These are phyloP conservation scores for Drosophila elegans DNA, from an alignment of 1,140 invertebrate genomes.

Conservation along the genomic window DNA sequence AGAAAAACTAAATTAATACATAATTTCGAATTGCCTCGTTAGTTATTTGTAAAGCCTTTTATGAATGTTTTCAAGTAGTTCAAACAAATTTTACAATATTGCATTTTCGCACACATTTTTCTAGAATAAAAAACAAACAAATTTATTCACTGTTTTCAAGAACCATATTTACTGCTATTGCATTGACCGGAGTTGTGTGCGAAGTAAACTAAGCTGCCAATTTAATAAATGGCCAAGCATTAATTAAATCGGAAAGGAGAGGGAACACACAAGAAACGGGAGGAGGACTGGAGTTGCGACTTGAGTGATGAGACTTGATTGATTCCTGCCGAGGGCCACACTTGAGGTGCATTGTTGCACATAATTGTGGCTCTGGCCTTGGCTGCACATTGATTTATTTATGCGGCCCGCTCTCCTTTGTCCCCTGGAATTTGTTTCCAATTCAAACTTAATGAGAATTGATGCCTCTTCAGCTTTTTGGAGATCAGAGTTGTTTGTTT, in stretches of 20 bases:
- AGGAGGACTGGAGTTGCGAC: conserved; percentile 30
- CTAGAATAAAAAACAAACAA: too few species aligned
- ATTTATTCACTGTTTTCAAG: neutral
- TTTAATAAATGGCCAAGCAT: conserved; percentile 84
- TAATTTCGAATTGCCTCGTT: too few species aligned
- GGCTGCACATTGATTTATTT: conserved; percentile 69
- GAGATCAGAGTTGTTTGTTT: conserved; percentile 47
- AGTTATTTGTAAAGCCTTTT: too few species aligned
- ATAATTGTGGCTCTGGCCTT: conserved; percentile 67
- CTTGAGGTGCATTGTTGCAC: conserved; percentile 73
- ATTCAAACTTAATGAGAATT: conserved; percentile 80
- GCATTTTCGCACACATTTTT: too few species aligned
- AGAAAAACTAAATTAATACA: too few species aligned
- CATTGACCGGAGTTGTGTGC: conserved; percentile 1
- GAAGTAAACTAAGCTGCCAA: conserved; percentile 77
- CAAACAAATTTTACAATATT: too few species aligned
- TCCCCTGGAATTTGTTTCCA: conserved; percentile 71
- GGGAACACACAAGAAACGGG: conserved; percentile 20
- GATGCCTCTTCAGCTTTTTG: conserved; percentile 66
- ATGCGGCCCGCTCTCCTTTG: conserved; percentile 43
- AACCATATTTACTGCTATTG: neutral
- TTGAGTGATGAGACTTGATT: conserved; percentile 84
- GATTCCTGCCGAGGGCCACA: conserved; percentile 80
- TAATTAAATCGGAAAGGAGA: conserved; percentile 73
- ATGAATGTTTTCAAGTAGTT: too few species aligned